Conservation (phyloP, 2,113 vertebrate species). For the Callopanchax toddi region DNA sequence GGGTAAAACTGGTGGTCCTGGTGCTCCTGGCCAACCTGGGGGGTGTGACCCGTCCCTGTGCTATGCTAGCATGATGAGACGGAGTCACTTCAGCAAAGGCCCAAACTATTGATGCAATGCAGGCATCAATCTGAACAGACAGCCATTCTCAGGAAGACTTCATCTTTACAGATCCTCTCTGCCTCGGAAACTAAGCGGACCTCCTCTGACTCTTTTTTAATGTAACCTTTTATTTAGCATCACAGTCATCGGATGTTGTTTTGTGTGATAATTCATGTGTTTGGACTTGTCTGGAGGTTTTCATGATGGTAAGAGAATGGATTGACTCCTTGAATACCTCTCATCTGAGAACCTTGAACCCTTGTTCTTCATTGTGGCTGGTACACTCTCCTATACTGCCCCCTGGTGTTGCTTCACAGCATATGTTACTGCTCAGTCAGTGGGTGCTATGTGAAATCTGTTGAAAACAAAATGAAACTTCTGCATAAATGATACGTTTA, state of each 20-base stretch:
- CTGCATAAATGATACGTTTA: constrained; percentile 14
- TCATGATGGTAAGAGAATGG: constrained; percentile 15
- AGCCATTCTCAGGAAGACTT: constrained; percentile 92
- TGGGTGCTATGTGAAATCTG: constrained; percentile 14
- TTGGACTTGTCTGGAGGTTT: constrained; percentile 31
- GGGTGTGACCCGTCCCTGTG: constrained; percentile 92
- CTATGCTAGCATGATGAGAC: constrained; percentile 87
- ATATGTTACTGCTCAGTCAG: constrained; percentile 28
- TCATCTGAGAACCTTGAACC: constrained; percentile 30
- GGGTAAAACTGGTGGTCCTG: constrained; percentile 86
- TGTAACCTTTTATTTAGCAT: constrained; percentile 37
- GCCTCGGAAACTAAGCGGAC: constrained; percentile 80
- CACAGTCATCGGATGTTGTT: constrained; percentile 34
- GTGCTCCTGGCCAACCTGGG: constrained; percentile 87
- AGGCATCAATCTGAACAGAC: constrained; percentile 66
- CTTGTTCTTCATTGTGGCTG: constrained; percentile 27
- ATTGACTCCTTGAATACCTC: constrained; percentile 26
- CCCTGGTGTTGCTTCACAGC: constrained; percentile 55
- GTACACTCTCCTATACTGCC: constrained; percentile 55
- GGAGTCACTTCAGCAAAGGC: constrained; percentile 93
- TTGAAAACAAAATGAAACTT: not conserved
- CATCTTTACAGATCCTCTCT: constrained; percentile 76
- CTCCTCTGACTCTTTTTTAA: constrained; percentile 69
- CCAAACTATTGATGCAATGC: constrained; percentile 88
- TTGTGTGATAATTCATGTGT: constrained; percentile 21